These are phyloP conservation scores for Latrodectus hesperus DNA, from an alignment of 2,888 invertebrate species.

Conservation along the genomic window DNA sequence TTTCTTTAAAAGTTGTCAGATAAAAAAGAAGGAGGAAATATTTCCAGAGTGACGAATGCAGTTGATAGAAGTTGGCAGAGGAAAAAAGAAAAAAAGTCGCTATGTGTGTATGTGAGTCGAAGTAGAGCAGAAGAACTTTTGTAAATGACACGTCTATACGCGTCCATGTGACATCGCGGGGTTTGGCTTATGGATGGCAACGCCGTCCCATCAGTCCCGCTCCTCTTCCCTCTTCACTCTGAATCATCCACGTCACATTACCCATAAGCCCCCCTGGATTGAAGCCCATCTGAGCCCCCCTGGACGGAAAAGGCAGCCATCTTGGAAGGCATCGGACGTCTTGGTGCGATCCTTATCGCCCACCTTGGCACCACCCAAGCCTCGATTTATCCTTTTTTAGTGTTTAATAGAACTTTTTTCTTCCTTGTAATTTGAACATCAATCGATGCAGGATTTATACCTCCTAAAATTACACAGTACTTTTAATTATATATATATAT, in stretches of 20 bases:
- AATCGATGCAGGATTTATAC: too few relatives aligned
- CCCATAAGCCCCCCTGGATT: constrained; percentile 68
- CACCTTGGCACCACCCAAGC: constrained; percentile 9
- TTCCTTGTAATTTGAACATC: too few relatives aligned
- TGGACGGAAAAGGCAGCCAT: constrained; percentile 47
- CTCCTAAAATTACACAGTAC: too few relatives aligned
- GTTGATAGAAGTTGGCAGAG: constrained; percentile 1
- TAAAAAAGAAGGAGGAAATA: constrained; percentile 1
- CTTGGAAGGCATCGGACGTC: constrained; percentile 18
- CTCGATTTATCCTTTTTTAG: neutral
- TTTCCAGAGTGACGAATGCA: constrained; percentile 35
- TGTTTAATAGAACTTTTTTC: too few relatives aligned
- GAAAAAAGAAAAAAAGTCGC: neutral
- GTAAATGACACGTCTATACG: constrained; percentile 69
- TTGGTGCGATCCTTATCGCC: constrained; percentile 15
- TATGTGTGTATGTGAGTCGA: constrained; percentile 28
- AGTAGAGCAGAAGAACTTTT: constrained; percentile 54
- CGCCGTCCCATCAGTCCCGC: constrained; percentile 58
- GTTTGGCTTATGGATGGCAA: constrained; percentile 67
- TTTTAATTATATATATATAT: too few relatives aligned
- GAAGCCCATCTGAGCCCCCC: constrained; percentile 69
- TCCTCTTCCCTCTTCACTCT: constrained; percentile 62
- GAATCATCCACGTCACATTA: constrained; percentile 70
- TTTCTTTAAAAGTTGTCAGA: neutral
- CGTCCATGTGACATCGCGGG: constrained; percentile 66